Evolutionary conservation across 2,113 vertebrate genomes (phyloP).

Genomic region (Dipodomys merriami): DNA sequence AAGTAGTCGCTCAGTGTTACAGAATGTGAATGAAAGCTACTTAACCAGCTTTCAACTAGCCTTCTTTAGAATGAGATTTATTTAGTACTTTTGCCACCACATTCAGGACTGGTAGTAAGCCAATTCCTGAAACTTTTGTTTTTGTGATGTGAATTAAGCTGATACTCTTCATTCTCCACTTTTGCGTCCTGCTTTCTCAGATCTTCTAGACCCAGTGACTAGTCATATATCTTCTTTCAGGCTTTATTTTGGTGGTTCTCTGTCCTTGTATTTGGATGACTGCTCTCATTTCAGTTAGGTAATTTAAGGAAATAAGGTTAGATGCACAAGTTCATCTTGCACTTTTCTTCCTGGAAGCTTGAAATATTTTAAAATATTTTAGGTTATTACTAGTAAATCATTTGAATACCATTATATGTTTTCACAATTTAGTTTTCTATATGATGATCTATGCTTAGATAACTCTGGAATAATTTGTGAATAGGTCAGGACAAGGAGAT

Average conservation of each 20-base stretch:
- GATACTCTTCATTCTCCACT: neutral
- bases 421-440: conserved; percentile 3
- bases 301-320: conserved; percentile 13
- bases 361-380: neutral
- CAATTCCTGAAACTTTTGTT: neutral
- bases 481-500: neutral
- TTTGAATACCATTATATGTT: neutral
- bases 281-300: neutral
- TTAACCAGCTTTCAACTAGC: neutral
- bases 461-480: neutral
- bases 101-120: neutral
- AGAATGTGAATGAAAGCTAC: neutral
- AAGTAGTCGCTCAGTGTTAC: neutral
- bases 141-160: neutral
- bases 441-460: neutral
- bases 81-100: neutral
- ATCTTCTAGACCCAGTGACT: neutral
- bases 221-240: neutral
- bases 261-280: neutral
- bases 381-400: conserved; percentile 11
- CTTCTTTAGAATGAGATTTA: neutral
- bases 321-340: neutral
- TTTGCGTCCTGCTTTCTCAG: neutral
- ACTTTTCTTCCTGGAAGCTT: neutral
- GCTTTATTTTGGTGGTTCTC: neutral